Percentiles rank a stretch among this genome's conserved stretches.
Evolutionary conservation across 2,113 vertebrate species (phyloP).

Genomic region (Stomatorhinus ivindoensis): DNA sequence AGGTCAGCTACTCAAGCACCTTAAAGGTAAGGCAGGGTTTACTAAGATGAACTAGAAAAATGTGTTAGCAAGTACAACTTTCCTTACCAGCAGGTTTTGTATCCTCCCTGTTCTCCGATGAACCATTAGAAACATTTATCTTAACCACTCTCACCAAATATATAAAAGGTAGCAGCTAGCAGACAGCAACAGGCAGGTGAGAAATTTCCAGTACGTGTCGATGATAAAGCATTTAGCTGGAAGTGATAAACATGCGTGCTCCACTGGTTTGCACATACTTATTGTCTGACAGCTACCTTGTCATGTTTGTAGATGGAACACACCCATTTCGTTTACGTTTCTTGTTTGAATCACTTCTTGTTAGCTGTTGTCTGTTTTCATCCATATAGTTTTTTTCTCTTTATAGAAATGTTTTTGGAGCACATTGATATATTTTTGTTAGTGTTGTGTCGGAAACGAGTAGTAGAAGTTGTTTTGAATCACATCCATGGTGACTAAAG

Average conservation of each 20-base stretch:
- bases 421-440: neutral
- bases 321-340: neutral
- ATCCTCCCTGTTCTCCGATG: neutral
- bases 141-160: neutral
- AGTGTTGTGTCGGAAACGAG: neutral
- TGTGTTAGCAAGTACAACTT: neutral
- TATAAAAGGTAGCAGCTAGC: neutral
- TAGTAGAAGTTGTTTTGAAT: neutral
- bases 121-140: neutral
- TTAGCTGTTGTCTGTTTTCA: neutral
- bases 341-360: neutral
- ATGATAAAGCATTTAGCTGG: neutral
- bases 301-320: neutral
- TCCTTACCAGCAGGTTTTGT: neutral
- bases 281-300: neutral
- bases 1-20: neutral
- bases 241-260: neutral
- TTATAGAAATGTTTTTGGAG: neutral
- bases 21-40: neutral
- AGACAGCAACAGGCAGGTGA: neutral
- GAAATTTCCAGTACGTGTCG: neutral
- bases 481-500: neutral
- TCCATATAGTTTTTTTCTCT: neutral
- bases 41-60: neutral
- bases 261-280: neutral